Conservation (phyloP, 92 coral and sea anemone genomes). For the Actinernus sp. region DNA sequence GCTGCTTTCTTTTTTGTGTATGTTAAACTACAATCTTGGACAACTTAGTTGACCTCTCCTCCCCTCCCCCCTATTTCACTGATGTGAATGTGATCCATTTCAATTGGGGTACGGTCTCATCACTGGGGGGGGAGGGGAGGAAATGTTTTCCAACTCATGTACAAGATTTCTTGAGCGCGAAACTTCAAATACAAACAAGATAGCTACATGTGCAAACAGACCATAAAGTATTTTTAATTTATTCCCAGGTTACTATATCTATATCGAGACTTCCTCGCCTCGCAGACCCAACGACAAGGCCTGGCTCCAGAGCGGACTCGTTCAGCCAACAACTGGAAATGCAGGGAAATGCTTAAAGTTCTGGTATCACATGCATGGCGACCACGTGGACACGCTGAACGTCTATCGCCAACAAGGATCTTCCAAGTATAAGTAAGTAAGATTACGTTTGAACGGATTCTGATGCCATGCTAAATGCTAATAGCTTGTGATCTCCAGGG, state of each 20-base stretch:
- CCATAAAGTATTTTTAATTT: not conserved
- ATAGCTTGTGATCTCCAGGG: no score
- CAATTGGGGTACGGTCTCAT: no score
- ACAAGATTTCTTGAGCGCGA: not conserved
- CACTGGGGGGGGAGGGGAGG: no score
- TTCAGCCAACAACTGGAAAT: constrained; percentile 86
- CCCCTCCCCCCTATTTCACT: no score
- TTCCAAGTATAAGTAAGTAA: constrained; percentile 69
- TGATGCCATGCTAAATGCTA: no score
- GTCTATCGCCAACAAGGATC: constrained; percentile 81
- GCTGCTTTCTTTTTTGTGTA: no score
- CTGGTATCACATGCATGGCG: constrained; percentile 99
- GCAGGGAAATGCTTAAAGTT: constrained; percentile 92
- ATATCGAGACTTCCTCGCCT: constrained; percentile 93
- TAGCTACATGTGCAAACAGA: no score
- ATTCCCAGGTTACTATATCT: constrained; percentile 85
- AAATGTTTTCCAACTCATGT: no score
- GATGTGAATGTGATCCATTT: no score
- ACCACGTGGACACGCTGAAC: constrained; percentile 87
- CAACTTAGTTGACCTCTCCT: no score
- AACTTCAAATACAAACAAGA: not conserved
- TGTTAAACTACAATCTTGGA: no score
- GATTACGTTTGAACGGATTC: no score
- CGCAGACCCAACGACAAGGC: constrained; percentile 79
- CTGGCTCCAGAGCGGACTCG: constrained; percentile 85